Base-by-base conservation (phyloP, 2,113 vertebrate genomes). In the Coreoperca whiteheadi region DNA sequence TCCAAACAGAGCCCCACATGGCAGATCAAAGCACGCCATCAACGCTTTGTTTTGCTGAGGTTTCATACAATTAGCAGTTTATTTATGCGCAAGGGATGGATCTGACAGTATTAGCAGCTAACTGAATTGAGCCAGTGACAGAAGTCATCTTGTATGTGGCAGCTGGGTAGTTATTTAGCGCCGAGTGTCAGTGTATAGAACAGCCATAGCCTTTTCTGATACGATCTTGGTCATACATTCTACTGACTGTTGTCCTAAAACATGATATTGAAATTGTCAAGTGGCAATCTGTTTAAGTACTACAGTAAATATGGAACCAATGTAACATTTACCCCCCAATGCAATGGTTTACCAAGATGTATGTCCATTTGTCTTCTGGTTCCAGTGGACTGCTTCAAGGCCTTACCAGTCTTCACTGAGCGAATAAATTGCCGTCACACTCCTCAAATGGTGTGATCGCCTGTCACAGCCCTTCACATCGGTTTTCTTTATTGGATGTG, bases 401-500 rank as follows among this genome's bases (percentile, higher is more conserved):
- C 84, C 81, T 83, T 79, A 77, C 81, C 87, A 88, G 84, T 85
- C 79, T 87, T 91, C 90, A 91, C 84, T 77, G 85, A 81, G 85
- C 71, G 56, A 90, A 88, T 87, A 90, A 92, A 94, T 94, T 25
- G 83, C 83, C n/a, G 54, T 81, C 78, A 82, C 79, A 87, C 79
- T 87, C 82, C 82, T 90, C 82, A 90, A 93, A 90, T 85, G 87
- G 84, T 89, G 89, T 79, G 93, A 93, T 92, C 74, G 84, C 69
- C 91, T 92, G 93, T 92, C 94, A 93, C 90, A 77, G 72, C 80
- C 79, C 83, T 81, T 93, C 93, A 93, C 91, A 89, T 93, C 90
- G 77, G 80, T 89, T 85, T 90, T 59, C 81, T 94, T 94, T 93
- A 93, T 92, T 93, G 90, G 88, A 89, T 84, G 89, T 87, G 78